Evolutionary conservation across 2,888 invertebrate species (phyloP).

Genomic region (Tachina fera): DNA sequence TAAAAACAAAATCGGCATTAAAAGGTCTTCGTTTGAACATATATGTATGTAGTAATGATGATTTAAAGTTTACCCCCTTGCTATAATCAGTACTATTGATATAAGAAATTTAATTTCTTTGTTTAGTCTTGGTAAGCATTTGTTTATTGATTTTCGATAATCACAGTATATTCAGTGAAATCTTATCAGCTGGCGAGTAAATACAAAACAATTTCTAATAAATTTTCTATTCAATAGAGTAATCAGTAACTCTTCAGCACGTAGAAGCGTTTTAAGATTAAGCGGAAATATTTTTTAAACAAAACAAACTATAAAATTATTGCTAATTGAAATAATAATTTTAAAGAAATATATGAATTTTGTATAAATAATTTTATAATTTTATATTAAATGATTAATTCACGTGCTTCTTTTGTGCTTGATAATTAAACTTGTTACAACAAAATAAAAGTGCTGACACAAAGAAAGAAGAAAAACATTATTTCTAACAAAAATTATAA

Average conservation of each 20-base stretch:
- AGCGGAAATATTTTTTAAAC: background rate
- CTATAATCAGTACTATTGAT: no score
- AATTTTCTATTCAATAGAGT: background rate
- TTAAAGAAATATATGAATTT: background rate
- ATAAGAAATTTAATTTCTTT: background rate
- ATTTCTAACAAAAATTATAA: background rate
- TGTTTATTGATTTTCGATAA: background rate
- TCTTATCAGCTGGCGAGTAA: constrained; percentile 16
- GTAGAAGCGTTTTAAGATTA: background rate
- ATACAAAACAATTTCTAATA: background rate
- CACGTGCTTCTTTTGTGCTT: background rate
- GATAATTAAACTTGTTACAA: no score
- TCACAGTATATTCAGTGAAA: background rate
- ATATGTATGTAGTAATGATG: no score
- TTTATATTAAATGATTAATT: background rate
- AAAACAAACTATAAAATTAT: no score
- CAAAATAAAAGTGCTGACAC: no score
- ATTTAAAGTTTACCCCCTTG: no score
- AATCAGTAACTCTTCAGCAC: constrained; percentile 5
- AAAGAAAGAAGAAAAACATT: no score
- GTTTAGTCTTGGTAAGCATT: no score
- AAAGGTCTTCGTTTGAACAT: no score
- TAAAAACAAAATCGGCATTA: no score
- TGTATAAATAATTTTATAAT: constrained; percentile 3
- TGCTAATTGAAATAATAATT: background rate